These are phyloP conservation scores for Timandra comae DNA, from an alignment of 2,888 invertebrate genomes.

Conservation along the genomic window DNA sequence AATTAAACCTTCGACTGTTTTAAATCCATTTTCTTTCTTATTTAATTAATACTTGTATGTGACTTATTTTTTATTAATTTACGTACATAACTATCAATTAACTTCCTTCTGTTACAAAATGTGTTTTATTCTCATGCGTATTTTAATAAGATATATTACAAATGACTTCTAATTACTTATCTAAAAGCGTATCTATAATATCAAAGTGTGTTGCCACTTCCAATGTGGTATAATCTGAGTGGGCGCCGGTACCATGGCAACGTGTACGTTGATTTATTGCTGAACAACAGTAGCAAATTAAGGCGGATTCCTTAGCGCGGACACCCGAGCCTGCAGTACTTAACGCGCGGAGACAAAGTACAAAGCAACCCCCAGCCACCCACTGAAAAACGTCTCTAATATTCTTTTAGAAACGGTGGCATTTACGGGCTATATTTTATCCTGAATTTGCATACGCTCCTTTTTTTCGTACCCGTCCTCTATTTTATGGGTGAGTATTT, in stretches of 20 bases:
- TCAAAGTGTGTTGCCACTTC: no score
- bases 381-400: constrained; percentile 79
- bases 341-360: constrained; percentile 74
- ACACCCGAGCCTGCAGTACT: constrained; percentile 69
- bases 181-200: no score
- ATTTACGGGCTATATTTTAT: constrained; percentile 79
- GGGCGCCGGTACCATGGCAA: background rate
- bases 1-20: constrained; percentile 12
- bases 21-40: background rate
- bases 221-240: background rate
- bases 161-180: no score
- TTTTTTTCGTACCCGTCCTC: constrained; percentile 76
- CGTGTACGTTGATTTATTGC: constrained; percentile 60
- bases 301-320: constrained; percentile 61
- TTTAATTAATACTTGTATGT: background rate
- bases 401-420: constrained; percentile 79
- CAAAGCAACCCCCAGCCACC: constrained; percentile 73
- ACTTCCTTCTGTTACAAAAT: no score
- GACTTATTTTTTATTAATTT: no score
- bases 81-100: no score
- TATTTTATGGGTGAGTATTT: constrained; percentile 77
- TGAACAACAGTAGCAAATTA: constrained; percentile 71
- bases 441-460: constrained; percentile 79
- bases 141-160: no score
- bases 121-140: no score